Percentiles rank a stretch among this genome's conserved stretches.
Evolutionary conservation across 2,888 invertebrate genomes (phyloP).

Genomic region (Pelosia muscerda): DNA sequence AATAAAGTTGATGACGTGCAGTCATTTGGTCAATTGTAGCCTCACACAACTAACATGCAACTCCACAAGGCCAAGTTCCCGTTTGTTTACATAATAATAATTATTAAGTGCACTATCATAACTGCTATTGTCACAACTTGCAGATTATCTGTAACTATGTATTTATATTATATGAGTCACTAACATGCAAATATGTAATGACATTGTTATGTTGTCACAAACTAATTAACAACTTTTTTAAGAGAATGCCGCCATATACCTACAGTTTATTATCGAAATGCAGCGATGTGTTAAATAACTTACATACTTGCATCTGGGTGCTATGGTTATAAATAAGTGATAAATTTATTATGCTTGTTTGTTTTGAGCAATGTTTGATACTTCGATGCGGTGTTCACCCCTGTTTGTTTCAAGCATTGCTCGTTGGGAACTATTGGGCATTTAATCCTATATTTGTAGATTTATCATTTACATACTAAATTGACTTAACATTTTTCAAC

Average conservation of each 20-base stretch:
- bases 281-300: slow-evolving; percentile 79
- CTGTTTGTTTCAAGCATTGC: slow-evolving; percentile 71
- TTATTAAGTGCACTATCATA: slow-evolving; percentile 84
- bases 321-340: slow-evolving; percentile 86
- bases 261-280: slow-evolving; percentile 67
- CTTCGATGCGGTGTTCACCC: slow-evolving; percentile 45
- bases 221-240: slow-evolving; percentile 76
- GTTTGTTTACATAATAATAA: slow-evolving; percentile 81
- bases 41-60: slow-evolving; percentile 86
- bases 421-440: slow-evolving; percentile 87
- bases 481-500: slow-evolving; percentile 85
- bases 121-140: slow-evolving; percentile 84
- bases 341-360: slow-evolving; percentile 84
- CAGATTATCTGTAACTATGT: slow-evolving; percentile 85
- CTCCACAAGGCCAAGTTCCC: slow-evolving; percentile 88
- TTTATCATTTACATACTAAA: slow-evolving; percentile 86
- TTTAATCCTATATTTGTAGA: slow-evolving; percentile 86
- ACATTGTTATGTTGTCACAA: slow-evolving; percentile 78
- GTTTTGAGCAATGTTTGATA: slow-evolving; percentile 75
- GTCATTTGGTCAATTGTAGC: slow-evolving; percentile 79
- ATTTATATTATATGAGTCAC: slow-evolving; percentile 87
- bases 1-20: slow-evolving; percentile 86
- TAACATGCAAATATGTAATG: slow-evolving; percentile 87
- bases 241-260: slow-evolving; percentile 78
- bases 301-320: slow-evolving; percentile 87